A percentile compares a stretch with the other conserved stretches of the same genome.
Evolutionary conservation across 2,888 invertebrate species (phyloP).

Genomic region (Folsomia manolachei): DNA sequence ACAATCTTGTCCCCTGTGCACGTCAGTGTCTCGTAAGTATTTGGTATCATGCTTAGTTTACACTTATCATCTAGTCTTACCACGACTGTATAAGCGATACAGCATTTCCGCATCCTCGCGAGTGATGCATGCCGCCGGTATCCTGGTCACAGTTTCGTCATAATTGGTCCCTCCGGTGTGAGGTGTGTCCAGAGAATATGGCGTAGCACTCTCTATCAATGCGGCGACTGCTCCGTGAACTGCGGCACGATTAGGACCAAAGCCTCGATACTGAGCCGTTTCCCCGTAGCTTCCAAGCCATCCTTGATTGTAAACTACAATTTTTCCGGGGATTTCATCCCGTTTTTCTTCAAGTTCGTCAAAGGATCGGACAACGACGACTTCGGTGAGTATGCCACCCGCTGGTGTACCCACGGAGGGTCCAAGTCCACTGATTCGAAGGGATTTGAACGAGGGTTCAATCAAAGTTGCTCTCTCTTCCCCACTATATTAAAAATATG

Average conservation of each 20-base stretch:
- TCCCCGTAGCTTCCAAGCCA: conserved; percentile 29
- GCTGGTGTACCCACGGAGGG: conserved; percentile 19
- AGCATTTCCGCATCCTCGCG: conserved; percentile 75
- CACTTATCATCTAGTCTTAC: neutral
- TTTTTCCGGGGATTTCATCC: conserved; percentile 23
- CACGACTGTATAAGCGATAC: conserved; percentile 57
- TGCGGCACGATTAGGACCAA: conserved; percentile 53
- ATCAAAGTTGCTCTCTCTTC: conserved; percentile 23
- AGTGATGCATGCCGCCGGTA: conserved; percentile 72
- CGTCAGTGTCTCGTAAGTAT: neutral
- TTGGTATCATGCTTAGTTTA: neutral
- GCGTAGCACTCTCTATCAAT: conserved; percentile 54
- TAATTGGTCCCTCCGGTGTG: conserved; percentile 54
- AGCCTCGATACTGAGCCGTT: conserved; percentile 10
- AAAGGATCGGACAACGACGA: conserved; percentile 25
- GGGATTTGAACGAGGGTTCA: conserved; percentile 14
- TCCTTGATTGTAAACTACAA: conserved; percentile 33
- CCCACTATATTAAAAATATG: conserved; percentile 22
- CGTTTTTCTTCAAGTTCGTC: conserved; percentile 23
- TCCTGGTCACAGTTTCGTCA: conserved; percentile 58
- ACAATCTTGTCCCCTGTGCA: conserved; percentile 1
- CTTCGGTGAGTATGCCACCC: conserved; percentile 23
- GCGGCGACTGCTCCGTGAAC: conserved; percentile 55
- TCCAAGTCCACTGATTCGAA: conserved; percentile 28
- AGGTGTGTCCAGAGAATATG: conserved; percentile 54